Conservation (phyloP, 2,888 invertebrate genomes). For the Ctenicera cuprea region DNA sequence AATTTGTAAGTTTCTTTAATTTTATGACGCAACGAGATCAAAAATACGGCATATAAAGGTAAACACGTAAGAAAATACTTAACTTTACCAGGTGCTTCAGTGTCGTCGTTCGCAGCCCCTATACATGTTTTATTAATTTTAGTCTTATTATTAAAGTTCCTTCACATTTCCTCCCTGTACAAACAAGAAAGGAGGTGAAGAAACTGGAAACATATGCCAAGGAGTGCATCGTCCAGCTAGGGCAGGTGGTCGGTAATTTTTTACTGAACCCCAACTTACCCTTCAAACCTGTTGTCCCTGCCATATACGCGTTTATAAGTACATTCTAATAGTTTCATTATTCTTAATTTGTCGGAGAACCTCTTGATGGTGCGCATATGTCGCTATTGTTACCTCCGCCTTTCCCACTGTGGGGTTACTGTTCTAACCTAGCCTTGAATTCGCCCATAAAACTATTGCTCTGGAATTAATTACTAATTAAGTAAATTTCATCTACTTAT, state of each 20-base stretch:
- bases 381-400: conserved; percentile 44
- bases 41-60: neutral
- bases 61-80: conserved; percentile 17
- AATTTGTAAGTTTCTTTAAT: no score
- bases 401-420: conserved; percentile 34
- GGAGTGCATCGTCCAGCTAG: conserved; percentile 59
- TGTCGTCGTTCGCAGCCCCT: conserved; percentile 55
- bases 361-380: conserved; percentile 51
- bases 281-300: conserved; percentile 59
- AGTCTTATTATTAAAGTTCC: conserved; percentile 58
- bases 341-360: conserved; percentile 56
- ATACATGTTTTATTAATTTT: conserved; percentile 62
- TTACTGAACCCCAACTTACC: conserved; percentile 54
- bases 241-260: conserved; percentile 62
- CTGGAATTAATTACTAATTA: neutral
- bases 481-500: no score
- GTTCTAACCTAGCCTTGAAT: conserved; percentile 12
- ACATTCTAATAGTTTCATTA: conserved; percentile 58
- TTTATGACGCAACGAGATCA: neutral
- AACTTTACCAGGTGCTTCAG: conserved; percentile 45
- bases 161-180: conserved; percentile 57
- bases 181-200: conserved; percentile 62
- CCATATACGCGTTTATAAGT: conserved; percentile 51
- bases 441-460: neutral
- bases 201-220: conserved; percentile 65